A percentile compares a stretch with the other conserved stretches of the same genome.
Conservation (phyloP, 2,888 invertebrate species). For the Pyrocoelia pectoralis region DNA sequence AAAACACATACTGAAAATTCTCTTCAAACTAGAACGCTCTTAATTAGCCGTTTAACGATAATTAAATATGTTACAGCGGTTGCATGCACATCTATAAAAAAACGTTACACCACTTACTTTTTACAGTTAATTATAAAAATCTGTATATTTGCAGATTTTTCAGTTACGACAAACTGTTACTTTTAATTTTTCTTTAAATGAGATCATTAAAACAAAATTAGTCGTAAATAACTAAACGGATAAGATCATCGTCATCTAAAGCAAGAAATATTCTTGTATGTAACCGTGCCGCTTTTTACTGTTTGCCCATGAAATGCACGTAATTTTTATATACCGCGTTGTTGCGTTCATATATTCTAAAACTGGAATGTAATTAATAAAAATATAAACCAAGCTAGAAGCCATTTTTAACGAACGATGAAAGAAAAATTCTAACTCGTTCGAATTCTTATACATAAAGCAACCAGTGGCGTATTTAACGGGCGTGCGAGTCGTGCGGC, state of each 20-base stretch:
- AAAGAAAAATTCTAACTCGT: not conserved
- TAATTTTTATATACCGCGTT: not conserved
- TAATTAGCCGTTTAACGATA: not conserved
- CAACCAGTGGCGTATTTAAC: too few relatives aligned
- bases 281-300: not conserved
- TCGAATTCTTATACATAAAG: too few relatives aligned
- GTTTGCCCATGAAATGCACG: not conserved
- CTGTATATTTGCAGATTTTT: not conserved
- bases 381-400: not conserved
- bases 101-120: not conserved
- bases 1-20: not conserved
- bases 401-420: too few relatives aligned
- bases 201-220: conserved; percentile 6
- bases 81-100: not conserved
- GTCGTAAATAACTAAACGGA: conserved; percentile 2
- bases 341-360: not conserved
- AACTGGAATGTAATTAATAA: not conserved
- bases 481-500: too few relatives aligned
- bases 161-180: conserved; percentile 1
- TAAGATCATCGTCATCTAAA: conserved; percentile 2
- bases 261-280: not conserved
- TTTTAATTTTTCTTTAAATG: conserved; percentile 5
- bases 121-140: conserved; percentile 2
- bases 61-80: not conserved
- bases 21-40: not conserved